Evolutionary conservation across 2,113 vertebrate species (phyloP).

Genomic region (Cyprinus carpio): DNA sequence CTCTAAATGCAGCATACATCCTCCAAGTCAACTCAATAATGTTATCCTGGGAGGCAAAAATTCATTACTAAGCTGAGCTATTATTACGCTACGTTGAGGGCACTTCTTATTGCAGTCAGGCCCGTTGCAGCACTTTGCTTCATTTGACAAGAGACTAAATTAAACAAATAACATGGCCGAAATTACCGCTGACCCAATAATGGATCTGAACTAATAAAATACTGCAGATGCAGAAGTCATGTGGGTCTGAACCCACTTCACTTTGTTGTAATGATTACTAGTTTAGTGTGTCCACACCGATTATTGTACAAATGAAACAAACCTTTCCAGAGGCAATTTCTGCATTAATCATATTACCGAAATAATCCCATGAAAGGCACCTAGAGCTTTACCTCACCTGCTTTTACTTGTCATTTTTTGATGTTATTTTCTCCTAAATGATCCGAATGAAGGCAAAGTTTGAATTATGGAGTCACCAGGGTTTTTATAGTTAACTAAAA

Average conservation of each 20-base stretch:
- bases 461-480: not conserved
- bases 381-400: not conserved
- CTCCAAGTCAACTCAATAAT: slow-evolving; percentile 16
- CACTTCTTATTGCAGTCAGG: slow-evolving; percentile 31
- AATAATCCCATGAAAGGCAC: not conserved
- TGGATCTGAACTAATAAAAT: slow-evolving; percentile 30
- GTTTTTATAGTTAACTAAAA: not conserved
- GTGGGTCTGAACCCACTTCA: not conserved
- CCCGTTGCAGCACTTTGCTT: slow-evolving; percentile 21
- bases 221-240: slow-evolving; percentile 22
- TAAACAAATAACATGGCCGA: slow-evolving; percentile 34
- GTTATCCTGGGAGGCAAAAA: slow-evolving; percentile 24
- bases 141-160: slow-evolving; percentile 36
- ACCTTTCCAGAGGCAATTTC: not conserved
- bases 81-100: slow-evolving; percentile 26
- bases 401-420: not conserved
- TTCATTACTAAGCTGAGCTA: slow-evolving; percentile 24
- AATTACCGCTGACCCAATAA: slow-evolving; percentile 40
- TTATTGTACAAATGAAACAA: not conserved
- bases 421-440: not conserved
- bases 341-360: not conserved
- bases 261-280: not conserved
- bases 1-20: slow-evolving; percentile 14
- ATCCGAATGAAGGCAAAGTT: not conserved
- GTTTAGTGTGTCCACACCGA: not conserved